Percentiles rank a stretch among this genome's conserved stretches.
Evolutionary conservation across 2,888 invertebrate genomes (phyloP).

Genomic region (Sarcophaga variegata): DNA sequence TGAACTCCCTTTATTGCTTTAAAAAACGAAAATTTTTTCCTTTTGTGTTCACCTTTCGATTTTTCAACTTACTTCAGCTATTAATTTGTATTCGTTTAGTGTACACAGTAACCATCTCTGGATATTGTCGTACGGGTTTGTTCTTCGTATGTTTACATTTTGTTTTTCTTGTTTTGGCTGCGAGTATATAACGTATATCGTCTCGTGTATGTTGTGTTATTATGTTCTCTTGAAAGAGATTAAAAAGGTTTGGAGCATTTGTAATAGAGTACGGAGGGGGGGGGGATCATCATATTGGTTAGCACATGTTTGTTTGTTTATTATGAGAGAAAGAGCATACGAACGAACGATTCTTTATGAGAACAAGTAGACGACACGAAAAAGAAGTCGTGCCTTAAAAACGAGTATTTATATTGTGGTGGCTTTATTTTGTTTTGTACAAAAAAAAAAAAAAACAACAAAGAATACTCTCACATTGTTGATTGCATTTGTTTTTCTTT

Average conservation of each 20-base stretch:
- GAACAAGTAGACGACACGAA: not conserved
- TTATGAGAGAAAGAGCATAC: not conserved
- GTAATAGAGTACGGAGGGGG: not conserved
- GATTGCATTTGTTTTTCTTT: not conserved
- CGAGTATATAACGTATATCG: slow-evolving; percentile 21
- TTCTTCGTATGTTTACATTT: slow-evolving; percentile 7
- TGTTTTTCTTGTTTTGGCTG: slow-evolving; percentile 25
- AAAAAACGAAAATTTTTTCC: too few relatives aligned
- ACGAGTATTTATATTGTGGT: slow-evolving; percentile 15
- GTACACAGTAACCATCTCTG: slow-evolving; percentile 28
- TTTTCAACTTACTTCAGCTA: too few relatives aligned
- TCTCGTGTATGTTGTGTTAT: slow-evolving; percentile 11
- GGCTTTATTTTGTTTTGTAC: not conserved
- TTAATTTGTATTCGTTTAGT: not conserved
- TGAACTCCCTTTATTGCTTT: too few relatives aligned
- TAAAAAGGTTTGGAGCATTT: not conserved
- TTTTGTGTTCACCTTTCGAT: too few relatives aligned
- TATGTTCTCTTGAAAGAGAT: slow-evolving; percentile 7
- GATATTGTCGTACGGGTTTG: not conserved
- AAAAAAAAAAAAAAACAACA: not conserved
- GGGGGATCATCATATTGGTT: slow-evolving; percentile 26
- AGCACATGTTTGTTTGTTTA: slow-evolving; percentile 15
- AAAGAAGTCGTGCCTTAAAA: slow-evolving; percentile 44
- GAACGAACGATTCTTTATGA: slow-evolving; percentile 9
- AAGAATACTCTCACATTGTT: not conserved